These are phyloP conservation scores for Eptatretus atami DNA, from an alignment of 2,797 vertebrate genomes.

Conservation along the genomic window DNA sequence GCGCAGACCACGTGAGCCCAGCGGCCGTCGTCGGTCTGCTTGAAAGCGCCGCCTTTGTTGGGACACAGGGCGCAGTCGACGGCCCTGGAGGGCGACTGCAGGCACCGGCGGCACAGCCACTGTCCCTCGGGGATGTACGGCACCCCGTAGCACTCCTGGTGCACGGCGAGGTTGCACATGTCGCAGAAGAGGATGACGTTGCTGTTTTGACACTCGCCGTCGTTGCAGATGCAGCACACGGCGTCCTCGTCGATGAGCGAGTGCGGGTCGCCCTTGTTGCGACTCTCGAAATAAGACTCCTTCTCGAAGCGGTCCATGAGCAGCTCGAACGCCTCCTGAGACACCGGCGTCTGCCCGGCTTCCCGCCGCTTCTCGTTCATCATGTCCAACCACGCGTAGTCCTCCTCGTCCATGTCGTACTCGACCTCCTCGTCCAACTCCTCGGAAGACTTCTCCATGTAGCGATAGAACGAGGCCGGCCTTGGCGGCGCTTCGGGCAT, in stretches of 20 bases:
- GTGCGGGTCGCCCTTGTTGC: conserved; percentile 89
- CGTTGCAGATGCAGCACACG: conserved; percentile 91
- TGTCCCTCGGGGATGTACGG: conserved; percentile 96
- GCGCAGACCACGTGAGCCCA: conserved; percentile 96
- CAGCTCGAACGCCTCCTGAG: conserved; percentile 89
- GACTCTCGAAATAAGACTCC: conserved; percentile 94
- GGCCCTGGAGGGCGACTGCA: conserved; percentile 76
- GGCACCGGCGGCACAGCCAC: conserved; percentile 81
- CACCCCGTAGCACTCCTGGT: conserved; percentile 94
- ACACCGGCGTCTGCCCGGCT: conserved; percentile 57
- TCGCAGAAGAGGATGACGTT: conserved; percentile 97
- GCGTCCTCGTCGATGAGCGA: conserved; percentile 79
- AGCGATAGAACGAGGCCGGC: conserved; percentile 79
- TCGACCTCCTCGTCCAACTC: conserved; percentile 94
- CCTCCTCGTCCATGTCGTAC: conserved; percentile 92
- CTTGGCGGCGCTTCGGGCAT: conserved; percentile 52
- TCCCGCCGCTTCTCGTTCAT: conserved; percentile 83
- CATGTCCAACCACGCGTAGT: conserved; percentile 96
- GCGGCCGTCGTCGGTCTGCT: conserved; percentile 84
- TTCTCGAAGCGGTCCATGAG: conserved; percentile 93
- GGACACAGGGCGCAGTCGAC: conserved; percentile 95
- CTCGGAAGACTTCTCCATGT: conserved; percentile 89
- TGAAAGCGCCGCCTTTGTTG: conserved; percentile 93
- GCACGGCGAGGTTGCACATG: conserved; percentile 95
- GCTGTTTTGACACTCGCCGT: conserved; percentile 94